Conservation (phyloP, 2,113 vertebrate genomes). For the Pteruthius melanotis region DNA sequence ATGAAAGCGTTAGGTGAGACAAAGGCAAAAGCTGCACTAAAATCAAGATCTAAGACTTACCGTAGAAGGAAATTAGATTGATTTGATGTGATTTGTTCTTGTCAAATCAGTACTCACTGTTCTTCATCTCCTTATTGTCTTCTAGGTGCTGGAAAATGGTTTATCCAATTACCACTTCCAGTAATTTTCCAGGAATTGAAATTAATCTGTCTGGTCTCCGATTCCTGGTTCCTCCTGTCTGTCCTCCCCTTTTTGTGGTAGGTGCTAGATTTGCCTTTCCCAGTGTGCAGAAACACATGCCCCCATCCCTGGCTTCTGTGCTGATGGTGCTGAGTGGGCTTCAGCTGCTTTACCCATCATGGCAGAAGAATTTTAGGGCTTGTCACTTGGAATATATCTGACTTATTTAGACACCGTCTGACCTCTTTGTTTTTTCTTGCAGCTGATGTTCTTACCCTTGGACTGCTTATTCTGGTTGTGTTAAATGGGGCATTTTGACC, state of each 20-base stretch:
- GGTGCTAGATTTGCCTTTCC: neutral
- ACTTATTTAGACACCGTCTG: neutral
- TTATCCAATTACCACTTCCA: constrained; percentile 1
- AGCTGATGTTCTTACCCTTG: neutral
- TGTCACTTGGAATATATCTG: neutral
- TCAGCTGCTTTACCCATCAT: neutral
- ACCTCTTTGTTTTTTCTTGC: neutral
- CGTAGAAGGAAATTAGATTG: constrained; percentile 17
- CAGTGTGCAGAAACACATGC: neutral
- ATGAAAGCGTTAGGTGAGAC: constrained; percentile 36
- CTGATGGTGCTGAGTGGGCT: neutral
- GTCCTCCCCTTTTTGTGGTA: neutral
- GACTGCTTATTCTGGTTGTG: neutral
- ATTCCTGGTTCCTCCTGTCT: neutral
- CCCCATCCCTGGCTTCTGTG: neutral
- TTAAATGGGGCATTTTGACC: neutral
- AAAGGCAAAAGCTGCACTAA: constrained; percentile 14
- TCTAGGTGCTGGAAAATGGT: neutral
- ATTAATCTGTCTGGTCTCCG: neutral
- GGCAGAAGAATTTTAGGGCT: neutral
- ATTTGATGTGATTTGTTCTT: constrained; percentile 40
- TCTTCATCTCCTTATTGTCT: constrained; percentile 3
- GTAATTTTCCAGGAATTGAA: constrained; percentile 26
- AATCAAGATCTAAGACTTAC: constrained; percentile 30
- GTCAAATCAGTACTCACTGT: neutral